Base-by-base conservation (phyloP, 2,113 vertebrate genomes). In the Pluvialis apricaria region DNA sequence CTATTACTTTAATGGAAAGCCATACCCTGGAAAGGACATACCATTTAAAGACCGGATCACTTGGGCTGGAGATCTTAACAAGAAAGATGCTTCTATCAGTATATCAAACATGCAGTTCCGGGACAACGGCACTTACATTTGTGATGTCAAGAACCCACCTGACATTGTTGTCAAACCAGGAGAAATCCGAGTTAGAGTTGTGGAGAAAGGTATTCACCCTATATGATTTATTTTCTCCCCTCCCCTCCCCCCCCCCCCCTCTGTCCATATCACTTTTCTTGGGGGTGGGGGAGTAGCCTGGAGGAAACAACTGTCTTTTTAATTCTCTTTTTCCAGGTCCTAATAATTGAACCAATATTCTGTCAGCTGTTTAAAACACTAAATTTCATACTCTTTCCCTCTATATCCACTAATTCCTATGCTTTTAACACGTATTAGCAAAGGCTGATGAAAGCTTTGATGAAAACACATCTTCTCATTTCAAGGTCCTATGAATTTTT, bases 71-170 rank as follows among this genome's bases (percentile, higher is more conserved):
- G 99, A 99, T 96, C 97, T 99, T 38, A 99, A 99, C 97, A 99
- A 99, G 97, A 99, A 98, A 94, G 99, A 99, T 73, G 99, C 97
- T 10, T 99, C 99, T 1, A 99, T 99, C 94, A 98, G 97, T 84
- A 98, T 99, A 96, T 97, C 97, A 36, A 98, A 99, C 21, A 98
- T 98, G 92, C 98, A 99, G 93, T 99, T 99, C 94, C 98, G 94
- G 16, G 99, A 99, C 98, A 99, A 99, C 19, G 99, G 99, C 60
- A 99, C 99, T 44, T 99, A 98, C 79, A 97, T 97, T 89, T 99
- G 99, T 2, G 98, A 99, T 65, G 99, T 99, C 92, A 99, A 99
- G 97, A 99, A 99, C 92, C 99, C 99, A 2, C 99, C 99, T 2
- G 99, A 99, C 87, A 97, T 99, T 4, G 98, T 99, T 62, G 98